Evolutionary conservation across 1,140 invertebrate species (phyloP).

Genomic region (Lucilia sericata): DNA sequence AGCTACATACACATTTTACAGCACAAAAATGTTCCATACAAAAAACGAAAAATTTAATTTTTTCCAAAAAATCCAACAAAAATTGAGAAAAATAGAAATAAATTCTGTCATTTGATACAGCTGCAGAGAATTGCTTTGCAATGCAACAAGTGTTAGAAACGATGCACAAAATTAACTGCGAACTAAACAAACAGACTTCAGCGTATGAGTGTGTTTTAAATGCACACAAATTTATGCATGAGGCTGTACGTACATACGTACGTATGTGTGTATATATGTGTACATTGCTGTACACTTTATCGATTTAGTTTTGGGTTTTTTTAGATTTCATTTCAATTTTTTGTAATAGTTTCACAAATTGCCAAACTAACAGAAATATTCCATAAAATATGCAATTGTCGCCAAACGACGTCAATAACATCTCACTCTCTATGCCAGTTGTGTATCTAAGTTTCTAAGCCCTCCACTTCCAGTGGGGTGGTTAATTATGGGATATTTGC

Average conservation of each 20-base stretch:
- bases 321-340: neutral
- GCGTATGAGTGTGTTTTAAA: neutral
- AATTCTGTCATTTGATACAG: conserved; percentile 2
- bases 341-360: neutral
- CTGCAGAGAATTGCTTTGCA: neutral
- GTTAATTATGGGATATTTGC: neutral
- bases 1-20: neutral
- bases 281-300: neutral
- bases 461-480: neutral
- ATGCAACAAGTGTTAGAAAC: conserved; percentile 9
- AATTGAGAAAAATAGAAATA: neutral
- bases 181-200: too few species aligned
- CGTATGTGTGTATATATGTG: too few species aligned
- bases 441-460: neutral
- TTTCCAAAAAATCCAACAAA: neutral
- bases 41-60: neutral
- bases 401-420: conserved; percentile 14
- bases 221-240: neutral
- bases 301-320: conserved; percentile 3
- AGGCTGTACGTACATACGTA: neutral
- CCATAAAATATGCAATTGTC: conserved; percentile 9
- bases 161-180: neutral
- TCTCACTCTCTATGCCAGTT: neutral
- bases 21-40: neutral
- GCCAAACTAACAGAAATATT: conserved; percentile 4